Conservation (phyloP, 1,140 invertebrate genomes). For the Zaprionus africanus region DNA sequence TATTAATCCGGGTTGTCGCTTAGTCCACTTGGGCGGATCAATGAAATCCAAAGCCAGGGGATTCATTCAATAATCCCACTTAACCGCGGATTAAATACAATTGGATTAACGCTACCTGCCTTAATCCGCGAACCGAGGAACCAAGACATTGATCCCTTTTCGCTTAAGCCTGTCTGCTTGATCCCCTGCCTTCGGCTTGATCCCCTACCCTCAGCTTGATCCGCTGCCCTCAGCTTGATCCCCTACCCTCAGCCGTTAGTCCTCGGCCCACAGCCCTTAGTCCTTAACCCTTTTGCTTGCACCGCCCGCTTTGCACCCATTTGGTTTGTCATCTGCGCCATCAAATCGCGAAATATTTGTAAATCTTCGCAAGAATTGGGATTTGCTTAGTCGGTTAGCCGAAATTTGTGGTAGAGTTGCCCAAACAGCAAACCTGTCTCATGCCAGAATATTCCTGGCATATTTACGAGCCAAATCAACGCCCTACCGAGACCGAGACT, state of each 20-base stretch:
- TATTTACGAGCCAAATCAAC: constrained; percentile 49
- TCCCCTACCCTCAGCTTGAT: too few relatives aligned
- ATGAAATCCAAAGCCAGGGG: constrained; percentile 70
- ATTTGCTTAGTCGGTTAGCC: background rate
- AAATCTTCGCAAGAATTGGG: constrained; percentile 31
- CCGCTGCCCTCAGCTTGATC: too few relatives aligned
- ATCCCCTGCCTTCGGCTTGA: too few relatives aligned
- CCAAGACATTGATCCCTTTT: too few relatives aligned
- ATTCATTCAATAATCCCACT: constrained; percentile 75
- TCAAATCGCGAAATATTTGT: constrained; percentile 47
- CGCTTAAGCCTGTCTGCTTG: too few relatives aligned
- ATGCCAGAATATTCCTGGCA: background rate
- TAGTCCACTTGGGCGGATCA: constrained; percentile 53
- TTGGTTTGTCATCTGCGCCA: background rate
- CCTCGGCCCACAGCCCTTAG: too few relatives aligned
- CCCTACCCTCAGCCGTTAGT: too few relatives aligned
- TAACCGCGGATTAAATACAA: constrained; percentile 45
- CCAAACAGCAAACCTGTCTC: background rate
- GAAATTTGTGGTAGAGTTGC: background rate
- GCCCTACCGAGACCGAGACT: constrained; percentile 16
- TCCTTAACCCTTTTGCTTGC: too few relatives aligned
- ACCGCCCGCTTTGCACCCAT: background rate
- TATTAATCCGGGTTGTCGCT: constrained; percentile 28
- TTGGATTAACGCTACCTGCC: constrained; percentile 64
- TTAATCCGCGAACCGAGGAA: background rate